Evolutionary conservation across 1,140 invertebrate species (phyloP).

Genomic region (Euglossa dilemma): DNA sequence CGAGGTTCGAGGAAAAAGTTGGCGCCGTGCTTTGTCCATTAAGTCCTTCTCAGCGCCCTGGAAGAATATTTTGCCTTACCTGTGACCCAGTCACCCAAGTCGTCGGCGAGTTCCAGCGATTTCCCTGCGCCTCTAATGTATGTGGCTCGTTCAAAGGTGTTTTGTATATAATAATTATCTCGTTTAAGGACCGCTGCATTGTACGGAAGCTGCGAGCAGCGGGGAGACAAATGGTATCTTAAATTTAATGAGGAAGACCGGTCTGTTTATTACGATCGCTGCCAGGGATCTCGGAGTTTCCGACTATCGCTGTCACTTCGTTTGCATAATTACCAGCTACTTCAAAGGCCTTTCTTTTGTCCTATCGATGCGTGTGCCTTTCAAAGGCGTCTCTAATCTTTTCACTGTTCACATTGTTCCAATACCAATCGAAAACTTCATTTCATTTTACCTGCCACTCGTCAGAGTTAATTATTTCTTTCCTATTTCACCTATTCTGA

Average conservation of each 20-base stretch:
- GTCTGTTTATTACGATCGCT: conserved; percentile 23
- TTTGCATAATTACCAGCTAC: conserved; percentile 20
- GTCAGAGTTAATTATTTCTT: too few species aligned
- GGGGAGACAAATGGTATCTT: conserved; percentile 28
- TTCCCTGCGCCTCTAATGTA: conserved; percentile 27
- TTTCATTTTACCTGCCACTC: too few species aligned
- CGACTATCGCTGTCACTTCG: conserved; percentile 1
- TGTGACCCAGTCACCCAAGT: conserved; percentile 52
- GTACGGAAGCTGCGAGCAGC: not conserved
- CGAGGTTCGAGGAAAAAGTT: conserved; percentile 58
- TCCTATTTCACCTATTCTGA: too few species aligned
- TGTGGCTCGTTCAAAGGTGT: conserved; percentile 50
- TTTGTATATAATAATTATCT: conserved; percentile 59
- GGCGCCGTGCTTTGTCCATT: conserved; percentile 59
- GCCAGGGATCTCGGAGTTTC: not conserved
- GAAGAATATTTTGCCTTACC: conserved; percentile 55
- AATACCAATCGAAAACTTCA: too few species aligned
- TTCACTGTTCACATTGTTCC: not conserved
- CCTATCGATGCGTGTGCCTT: not conserved
- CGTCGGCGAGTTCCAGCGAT: conserved; percentile 48
- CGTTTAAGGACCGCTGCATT: conserved; percentile 2
- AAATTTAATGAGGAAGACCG: conserved; percentile 37
- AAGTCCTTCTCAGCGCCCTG: conserved; percentile 43
- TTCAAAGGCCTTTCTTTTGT: not conserved
- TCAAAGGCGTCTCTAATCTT: not conserved